These are phyloP conservation scores for Notarius quadriscutis DNA, from an alignment of 2,113 vertebrate genomes.

Conservation along the genomic window DNA sequence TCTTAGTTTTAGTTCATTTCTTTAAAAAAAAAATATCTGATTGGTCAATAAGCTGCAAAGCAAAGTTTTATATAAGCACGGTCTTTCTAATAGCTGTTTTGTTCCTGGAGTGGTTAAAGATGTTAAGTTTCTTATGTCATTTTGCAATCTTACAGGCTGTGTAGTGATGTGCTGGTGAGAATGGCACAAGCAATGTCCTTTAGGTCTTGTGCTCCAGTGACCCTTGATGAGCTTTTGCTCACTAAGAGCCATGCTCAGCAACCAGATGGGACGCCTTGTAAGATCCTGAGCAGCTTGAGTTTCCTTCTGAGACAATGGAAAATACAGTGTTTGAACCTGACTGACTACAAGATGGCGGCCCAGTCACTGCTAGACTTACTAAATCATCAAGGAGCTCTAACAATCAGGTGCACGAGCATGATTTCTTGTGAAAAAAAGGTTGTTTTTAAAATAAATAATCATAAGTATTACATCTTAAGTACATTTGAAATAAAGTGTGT, in stretches of 20 bases:
- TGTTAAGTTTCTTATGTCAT: neutral
- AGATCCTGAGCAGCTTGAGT: conserved; percentile 28
- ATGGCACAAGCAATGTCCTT: neutral
- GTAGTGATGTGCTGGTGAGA: conserved; percentile 31
- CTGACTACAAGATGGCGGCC: conserved; percentile 7
- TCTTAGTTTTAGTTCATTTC: neutral
- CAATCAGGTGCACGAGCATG: conserved; percentile 37
- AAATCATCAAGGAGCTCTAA: conserved; percentile 15
- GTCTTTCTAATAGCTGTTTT: no score
- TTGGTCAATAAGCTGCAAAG: neutral
- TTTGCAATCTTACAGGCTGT: conserved; percentile 40
- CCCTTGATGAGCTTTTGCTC: conserved; percentile 40
- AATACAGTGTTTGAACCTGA: conserved; percentile 48
- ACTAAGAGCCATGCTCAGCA: neutral
- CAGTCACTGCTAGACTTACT: conserved; percentile 31
- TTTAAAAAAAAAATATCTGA: neutral
- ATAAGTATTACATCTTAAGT: neutral
- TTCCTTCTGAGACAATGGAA: conserved; percentile 47
- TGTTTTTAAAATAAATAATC: neutral
- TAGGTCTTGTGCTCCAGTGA: neutral
- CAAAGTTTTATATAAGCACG: neutral
- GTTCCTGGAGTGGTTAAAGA: no score
- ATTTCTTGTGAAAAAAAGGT: neutral
- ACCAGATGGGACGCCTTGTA: conserved; percentile 12
- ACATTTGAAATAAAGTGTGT: neutral